These are phyloP conservation scores for Hybos culiciformis DNA, from an alignment of 2,888 invertebrate species.

Conservation along the genomic window DNA sequence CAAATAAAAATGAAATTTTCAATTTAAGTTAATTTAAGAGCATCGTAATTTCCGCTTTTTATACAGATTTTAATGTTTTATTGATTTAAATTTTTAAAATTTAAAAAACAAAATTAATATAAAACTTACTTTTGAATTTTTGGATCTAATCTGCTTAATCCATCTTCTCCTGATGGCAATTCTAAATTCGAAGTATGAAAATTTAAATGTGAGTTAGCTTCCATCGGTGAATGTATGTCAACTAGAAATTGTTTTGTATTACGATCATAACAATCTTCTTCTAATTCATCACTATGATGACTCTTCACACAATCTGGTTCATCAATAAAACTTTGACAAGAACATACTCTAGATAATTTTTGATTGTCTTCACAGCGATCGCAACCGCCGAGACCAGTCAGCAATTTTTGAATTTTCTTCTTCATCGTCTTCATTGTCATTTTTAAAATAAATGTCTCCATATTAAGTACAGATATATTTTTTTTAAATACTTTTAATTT, in stretches of 20 bases:
- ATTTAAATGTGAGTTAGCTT: conserved; percentile 63
- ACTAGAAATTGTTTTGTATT: conserved; percentile 29
- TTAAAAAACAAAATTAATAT: no score
- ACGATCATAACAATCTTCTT: conserved; percentile 34
- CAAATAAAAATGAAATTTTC: no score
- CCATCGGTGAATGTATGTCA: conserved; percentile 41
- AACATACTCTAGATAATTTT: conserved; percentile 32
- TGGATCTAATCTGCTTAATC: conserved; percentile 33
- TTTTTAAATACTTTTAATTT: no score
- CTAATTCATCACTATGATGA: conserved; percentile 32
- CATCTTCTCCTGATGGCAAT: conserved; percentile 37
- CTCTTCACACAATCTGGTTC: conserved; percentile 35
- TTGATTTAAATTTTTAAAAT: no score
- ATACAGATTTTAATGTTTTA: no score
- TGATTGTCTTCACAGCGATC: conserved; percentile 42
- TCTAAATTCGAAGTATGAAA: conserved; percentile 46
- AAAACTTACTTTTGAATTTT: conserved; percentile 35
- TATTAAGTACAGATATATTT: no score
- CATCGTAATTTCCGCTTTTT: no score
- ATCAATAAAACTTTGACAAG: conserved; percentile 38
- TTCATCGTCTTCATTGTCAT: no score
- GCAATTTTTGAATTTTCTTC: conserved; percentile 37
- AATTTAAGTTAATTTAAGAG: no score
- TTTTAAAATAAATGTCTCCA: no score
- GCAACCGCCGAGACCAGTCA: conserved; percentile 39